Percentiles rank a stretch among this genome's conserved stretches.
These are phyloP conservation scores for Danaus chrysippus DNA, from an alignment of 2,888 invertebrate species.

Conservation along the genomic window DNA sequence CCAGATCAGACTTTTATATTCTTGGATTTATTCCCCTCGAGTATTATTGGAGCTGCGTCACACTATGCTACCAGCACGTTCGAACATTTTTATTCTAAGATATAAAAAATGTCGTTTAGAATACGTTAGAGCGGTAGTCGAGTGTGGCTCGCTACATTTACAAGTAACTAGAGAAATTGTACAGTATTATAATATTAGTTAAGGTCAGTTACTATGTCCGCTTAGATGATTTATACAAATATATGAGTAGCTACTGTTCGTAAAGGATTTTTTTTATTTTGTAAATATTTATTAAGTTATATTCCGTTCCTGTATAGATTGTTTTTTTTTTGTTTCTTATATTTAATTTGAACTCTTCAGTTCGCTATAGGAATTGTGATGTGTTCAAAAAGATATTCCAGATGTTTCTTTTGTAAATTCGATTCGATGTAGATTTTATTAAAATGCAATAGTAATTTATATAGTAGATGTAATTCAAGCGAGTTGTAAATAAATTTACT, in stretches of 20 bases:
- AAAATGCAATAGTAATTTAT: conserved; percentile 79
- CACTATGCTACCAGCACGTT: not conserved
- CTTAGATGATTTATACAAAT: conserved; percentile 59
- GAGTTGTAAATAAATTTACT: conserved; percentile 68
- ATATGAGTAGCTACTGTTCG: conserved; percentile 68
- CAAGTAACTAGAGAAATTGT: conserved; percentile 77
- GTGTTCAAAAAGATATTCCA: conserved; percentile 64
- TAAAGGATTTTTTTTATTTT: conserved; percentile 70
- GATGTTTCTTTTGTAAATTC: conserved; percentile 66
- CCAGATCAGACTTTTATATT: conserved; percentile 61
- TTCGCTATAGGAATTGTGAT: conserved; percentile 73
- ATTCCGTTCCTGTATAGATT: conserved; percentile 75
- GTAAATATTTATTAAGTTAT: conserved; percentile 74
- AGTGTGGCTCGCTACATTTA: conserved; percentile 49
- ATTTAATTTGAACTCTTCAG: conserved; percentile 46
- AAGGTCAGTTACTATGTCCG: conserved; percentile 61
- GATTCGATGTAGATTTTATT: conserved; percentile 67
- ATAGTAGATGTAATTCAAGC: conserved; percentile 64
- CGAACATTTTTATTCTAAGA: not conserved
- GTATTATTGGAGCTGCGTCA: conserved; percentile 48
- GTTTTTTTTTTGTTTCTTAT: conserved; percentile 45
- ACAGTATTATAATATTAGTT: conserved; percentile 75
- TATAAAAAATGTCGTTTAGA: not conserved
- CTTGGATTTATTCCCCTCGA: conserved; percentile 66
- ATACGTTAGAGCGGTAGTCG: conserved; percentile 9